Base-by-base conservation (phyloP, 37 sponge, comb jelly and placozoan genomes). In the Chondrilla cf. caribensis region DNA sequence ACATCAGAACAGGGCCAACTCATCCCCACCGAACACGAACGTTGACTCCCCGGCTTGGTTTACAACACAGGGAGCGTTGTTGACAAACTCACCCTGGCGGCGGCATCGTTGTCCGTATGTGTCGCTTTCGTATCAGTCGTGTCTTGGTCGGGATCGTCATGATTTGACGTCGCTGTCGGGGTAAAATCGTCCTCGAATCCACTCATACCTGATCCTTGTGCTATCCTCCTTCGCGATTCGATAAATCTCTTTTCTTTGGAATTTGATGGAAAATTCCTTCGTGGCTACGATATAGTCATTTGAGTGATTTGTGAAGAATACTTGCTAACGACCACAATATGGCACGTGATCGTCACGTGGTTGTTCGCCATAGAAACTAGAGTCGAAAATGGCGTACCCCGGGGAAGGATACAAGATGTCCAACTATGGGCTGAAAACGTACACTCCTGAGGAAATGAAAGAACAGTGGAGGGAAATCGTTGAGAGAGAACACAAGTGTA, bases 391-490 rank as follows among this genome's bases (percentile, higher is more conserved):
- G 91, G 89, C 94, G 51, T 93, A 91, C 58, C 94, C 97, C n/a
- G 97, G 94, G 3, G 94, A 93, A 40, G 94, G 94, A 2, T 93
- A 96, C 32, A 84, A 84, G 58, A 97, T 97, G 98, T 90, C 95
- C 38, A 89, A 90, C 60, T 97, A 97, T 77, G 95, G 95, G 17
- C 62, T 70, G 6, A 95, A 97, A 80, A 87, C 71, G 11, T 97
- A 93, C 86, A 87, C 86, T 6, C 86, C 91, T 0, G 91, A 93
- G 44, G 93, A 97, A 60, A 36, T 31, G 29, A 93, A 92, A 35
- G 89, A 93, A 38, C 90, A 95, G 54, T 97, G 98, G 98, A 88
- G 81, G 40, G 89, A 96, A 78, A 80, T 59, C 55, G 90, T 90
- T 0, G 42, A 76, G 2, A 86, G 85, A 70, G 91, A 96, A 59